Evolutionary conservation across 2,113 vertebrate genomes (phyloP).

Genomic region (Cairina moschata): DNA sequence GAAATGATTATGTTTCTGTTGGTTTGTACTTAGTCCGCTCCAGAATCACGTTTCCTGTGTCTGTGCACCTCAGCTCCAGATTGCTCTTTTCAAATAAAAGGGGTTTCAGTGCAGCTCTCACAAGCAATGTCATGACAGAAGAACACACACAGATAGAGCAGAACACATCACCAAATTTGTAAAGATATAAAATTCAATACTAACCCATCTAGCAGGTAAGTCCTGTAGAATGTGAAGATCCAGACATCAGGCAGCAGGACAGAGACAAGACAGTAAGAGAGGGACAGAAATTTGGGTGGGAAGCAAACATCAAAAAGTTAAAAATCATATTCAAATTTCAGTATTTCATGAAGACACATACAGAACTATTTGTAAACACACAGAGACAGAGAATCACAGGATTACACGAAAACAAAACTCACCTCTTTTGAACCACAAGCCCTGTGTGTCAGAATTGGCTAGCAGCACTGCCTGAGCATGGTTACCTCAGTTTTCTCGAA

Average conservation of each 20-base stretch:
- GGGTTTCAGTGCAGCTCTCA: not conserved
- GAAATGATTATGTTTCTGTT: not conserved
- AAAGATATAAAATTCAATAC: constrained; percentile 82
- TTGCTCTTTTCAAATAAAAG: constrained; percentile 9
- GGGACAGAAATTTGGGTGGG: constrained; percentile 51
- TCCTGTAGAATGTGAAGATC: constrained; percentile 85
- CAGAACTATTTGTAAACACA: not conserved
- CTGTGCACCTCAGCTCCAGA: not conserved
- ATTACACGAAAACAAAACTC: not conserved
- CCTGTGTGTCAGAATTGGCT: not conserved
- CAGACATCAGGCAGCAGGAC: constrained; percentile 76
- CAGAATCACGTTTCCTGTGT: not conserved
- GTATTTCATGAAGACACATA: constrained; percentile 18
- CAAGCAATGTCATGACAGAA: not conserved
- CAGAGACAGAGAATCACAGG: constrained; percentile 19
- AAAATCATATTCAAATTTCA: constrained; percentile 3
- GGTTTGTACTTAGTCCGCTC: not conserved
- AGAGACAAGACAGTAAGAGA: constrained; percentile 50
- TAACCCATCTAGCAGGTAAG: constrained; percentile 99
- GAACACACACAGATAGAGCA: constrained; percentile 55
- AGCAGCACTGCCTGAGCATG: not conserved
- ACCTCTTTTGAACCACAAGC: not conserved
- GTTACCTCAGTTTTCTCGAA: not conserved
- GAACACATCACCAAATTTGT: constrained; percentile 44
- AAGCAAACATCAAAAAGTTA: constrained; percentile 57